These are phyloP conservation scores for Drosophila seguyi DNA, from an alignment of 1,140 invertebrate genomes.

Conservation along the genomic window DNA sequence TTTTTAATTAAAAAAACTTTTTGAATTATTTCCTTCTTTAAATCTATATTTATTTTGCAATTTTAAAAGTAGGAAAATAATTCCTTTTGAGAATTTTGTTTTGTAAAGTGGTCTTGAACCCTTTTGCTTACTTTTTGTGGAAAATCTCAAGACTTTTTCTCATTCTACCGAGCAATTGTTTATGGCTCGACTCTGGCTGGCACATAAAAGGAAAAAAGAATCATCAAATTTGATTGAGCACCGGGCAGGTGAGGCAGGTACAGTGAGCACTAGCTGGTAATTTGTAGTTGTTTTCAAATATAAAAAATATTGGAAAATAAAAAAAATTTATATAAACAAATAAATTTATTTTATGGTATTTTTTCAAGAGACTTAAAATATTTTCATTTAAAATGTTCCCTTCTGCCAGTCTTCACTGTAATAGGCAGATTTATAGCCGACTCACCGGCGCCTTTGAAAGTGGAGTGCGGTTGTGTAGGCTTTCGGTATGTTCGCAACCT, in stretches of 20 bases:
- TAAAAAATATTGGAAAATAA: too few species aligned
- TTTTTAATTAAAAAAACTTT: neutral
- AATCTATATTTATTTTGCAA: neutral
- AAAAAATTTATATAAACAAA: neutral
- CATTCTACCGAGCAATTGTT: conserved; percentile 27
- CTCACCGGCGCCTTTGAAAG: conserved; percentile 42
- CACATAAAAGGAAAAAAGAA: conserved; percentile 50
- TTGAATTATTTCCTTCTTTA: too few species aligned
- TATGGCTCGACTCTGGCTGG: conserved; percentile 39
- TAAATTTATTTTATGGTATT: neutral
- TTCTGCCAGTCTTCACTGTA: conserved; percentile 7
- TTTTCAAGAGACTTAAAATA: neutral
- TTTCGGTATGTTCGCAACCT: conserved; percentile 30
- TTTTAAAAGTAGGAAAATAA: neutral
- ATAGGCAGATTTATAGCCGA: conserved; percentile 38
- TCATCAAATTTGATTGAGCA: conserved; percentile 53
- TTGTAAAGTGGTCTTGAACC: conserved; percentile 1
- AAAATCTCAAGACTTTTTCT: conserved; percentile 23
- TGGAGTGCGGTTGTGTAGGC: conserved; percentile 28
- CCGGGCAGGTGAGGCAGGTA: conserved; percentile 17
- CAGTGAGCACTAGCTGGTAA: conserved; percentile 6
- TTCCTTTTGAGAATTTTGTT: neutral
- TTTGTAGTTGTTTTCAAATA: too few species aligned
- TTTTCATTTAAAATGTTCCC: neutral
- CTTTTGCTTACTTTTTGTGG: neutral